Evolutionary conservation across 2,797 vertebrate genomes (phyloP).

Genomic region (Balearica regulorum): DNA sequence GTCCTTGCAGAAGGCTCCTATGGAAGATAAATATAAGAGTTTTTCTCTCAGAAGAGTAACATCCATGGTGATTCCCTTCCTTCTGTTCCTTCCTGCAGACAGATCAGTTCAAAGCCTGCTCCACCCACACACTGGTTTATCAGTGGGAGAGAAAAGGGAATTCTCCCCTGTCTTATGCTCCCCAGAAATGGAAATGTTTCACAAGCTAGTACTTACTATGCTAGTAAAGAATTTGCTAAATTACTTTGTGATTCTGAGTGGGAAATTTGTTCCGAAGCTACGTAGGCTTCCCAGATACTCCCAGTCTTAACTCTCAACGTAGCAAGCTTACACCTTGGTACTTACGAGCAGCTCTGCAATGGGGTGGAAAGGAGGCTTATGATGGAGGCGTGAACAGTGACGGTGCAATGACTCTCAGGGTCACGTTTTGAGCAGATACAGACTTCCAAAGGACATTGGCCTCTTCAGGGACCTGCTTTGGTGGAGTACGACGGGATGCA

Average conservation of each 20-base stretch:
- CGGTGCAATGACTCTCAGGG: not conserved
- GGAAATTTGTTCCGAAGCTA: not conserved
- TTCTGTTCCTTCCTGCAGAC: not conserved
- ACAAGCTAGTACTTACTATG: not conserved
- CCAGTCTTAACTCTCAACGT: not conserved
- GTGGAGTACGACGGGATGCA: too few species aligned
- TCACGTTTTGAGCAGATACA: not conserved
- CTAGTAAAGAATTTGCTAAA: not conserved
- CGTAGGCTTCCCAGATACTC: not conserved
- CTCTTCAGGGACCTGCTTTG: too few species aligned
- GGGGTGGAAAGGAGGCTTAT: not conserved
- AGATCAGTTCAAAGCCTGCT: not conserved
- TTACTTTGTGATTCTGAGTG: not conserved
- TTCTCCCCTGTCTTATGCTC: not conserved
- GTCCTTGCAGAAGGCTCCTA: not conserved
- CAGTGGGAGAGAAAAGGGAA: not conserved
- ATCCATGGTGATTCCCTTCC: not conserved
- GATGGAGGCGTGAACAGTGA: not conserved
- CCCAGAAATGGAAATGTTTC: not conserved
- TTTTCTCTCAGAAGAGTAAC: not conserved
- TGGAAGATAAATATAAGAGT: not conserved
- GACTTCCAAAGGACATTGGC: not conserved
- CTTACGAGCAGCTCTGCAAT: not conserved
- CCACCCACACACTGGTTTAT: not conserved
- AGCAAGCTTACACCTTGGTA: not conserved